Evolutionary conservation across 2,113 vertebrate genomes (phyloP), one percentile per base, ranked within the genome.

Genomic region (Eulemur macaco): DNA sequence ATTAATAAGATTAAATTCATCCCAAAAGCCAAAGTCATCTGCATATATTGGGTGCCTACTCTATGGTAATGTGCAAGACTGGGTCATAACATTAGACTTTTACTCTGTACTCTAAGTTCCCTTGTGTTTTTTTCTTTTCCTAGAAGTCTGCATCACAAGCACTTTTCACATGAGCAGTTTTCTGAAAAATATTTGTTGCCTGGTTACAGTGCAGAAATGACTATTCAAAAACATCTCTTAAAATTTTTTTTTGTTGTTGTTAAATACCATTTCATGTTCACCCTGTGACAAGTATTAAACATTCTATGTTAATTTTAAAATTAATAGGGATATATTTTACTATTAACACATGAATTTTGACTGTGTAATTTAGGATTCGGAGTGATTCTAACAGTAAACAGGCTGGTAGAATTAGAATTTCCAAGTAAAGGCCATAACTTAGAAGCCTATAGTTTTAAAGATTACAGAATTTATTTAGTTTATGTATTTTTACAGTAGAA

Each of bases 281-380:
- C 7, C 47, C 8, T 73, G 25, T 89, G 76, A 80, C 14, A 60
- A 94, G 29, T 29, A 63, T 92, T 63, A 96, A 84, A 73, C 18
- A 74, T 74, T 93, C 20, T 37, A 71, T 63, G 37, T 92, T 89
- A 64, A 64, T 84, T 92, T 91, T 58, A 42, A 91, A 74, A 83
- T 93, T 10, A 89, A 63, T 1, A 68, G 1, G 1, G 14, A 45
- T 89, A 47, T 92, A 60, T 80, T 78, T 90, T 56, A 45, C 21
- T 84, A 42, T 9, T 20, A 80, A 20, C 5, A 18, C 27, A 73
- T 82, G 17, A 66, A 63, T 54, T 92, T 82, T 82, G 58, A 66
- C 34, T 58, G 27, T 68, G 3, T 73, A 76, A 39, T 74, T 90
- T 76, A 90, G 47, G 69, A 94, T 90, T 86, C 89, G 56, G 31